These are phyloP conservation scores for Hirtodrosophila cameraria DNA, from an alignment of 2,888 invertebrate species.

Conservation along the genomic window DNA sequence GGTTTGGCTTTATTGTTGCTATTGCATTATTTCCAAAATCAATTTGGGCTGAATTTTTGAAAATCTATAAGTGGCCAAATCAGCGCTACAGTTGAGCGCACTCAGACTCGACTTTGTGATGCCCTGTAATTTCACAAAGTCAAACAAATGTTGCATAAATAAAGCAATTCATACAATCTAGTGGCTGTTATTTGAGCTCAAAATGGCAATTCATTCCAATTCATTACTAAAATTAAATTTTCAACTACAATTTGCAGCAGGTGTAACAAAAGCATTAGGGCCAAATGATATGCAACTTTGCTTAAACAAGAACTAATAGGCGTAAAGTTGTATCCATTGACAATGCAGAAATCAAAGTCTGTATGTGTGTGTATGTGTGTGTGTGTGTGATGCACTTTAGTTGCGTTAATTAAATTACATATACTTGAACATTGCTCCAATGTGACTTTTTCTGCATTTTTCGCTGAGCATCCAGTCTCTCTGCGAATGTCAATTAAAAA, in stretches of 20 bases:
- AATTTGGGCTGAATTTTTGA: constrained; percentile 23
- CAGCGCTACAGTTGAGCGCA: neutral
- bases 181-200: too few species aligned
- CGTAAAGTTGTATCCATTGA: neutral
- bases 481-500: constrained; percentile 59
- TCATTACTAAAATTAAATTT: too few species aligned
- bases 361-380: constrained; percentile 6
- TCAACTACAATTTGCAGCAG: too few species aligned
- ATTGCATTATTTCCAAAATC: constrained; percentile 32
- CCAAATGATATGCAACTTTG: too few species aligned
- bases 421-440: constrained; percentile 7
- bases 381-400: constrained; percentile 13
- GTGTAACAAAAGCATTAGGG: neutral
- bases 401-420: constrained; percentile 48
- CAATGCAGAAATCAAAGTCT: constrained; percentile 22
- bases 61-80: constrained; percentile 6
- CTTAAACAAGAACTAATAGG: constrained; percentile 8
- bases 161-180: too few species aligned
- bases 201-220: too few species aligned
- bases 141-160: too few species aligned
- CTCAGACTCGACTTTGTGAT: neutral
- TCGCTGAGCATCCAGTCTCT: constrained; percentile 12
- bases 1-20: constrained; percentile 7
- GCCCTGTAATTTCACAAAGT: neutral
- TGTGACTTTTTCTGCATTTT: constrained; percentile 4